Evolutionary conservation across 1,140 invertebrate genomes (phyloP), one percentile per base, ranked within the genome.

Genomic region (Forficula auricularia): DNA sequence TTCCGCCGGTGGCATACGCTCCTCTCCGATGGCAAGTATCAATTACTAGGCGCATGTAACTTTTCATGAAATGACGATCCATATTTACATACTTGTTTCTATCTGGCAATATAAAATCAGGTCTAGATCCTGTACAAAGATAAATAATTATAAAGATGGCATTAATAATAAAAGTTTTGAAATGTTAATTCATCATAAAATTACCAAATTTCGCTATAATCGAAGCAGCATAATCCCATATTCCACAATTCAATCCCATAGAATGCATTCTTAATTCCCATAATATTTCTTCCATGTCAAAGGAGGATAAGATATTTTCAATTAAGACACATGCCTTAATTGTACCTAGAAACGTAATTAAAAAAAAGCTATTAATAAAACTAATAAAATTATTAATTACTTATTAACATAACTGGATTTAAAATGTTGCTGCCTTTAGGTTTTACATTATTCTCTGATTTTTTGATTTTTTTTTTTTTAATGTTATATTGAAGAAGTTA

Each of bases 161-260:
- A 10, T 27, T 27, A 6, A 6, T 27, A 6, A 27, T 10, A 27
- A 27, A 27, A 27, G 4, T 27, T 27, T 27, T 6, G 10, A 27
- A 27, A 27, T 6, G n/a, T n/a, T n/a, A n/a, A n/a, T n/a, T n/a
- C n/a, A n/a, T n/a, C n/a, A n/a, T n/a, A 37, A 53, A 41, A 48
- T 60, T 60, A 68, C 72, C 72, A 63, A 77, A 75, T 60, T 76
- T 77, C 19, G 67, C 65, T 47, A 81, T 75, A 43, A 79, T 75
- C 6, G 75, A 79, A 4, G 77, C 77, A 44, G 72, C 70, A 53
- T 82, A 81, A 57, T 81, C 77, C 77, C 77, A 82, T 47, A 79
- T 77, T 3, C 78, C 77, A 62, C 77, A 81, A 52, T 80, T 82
- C 1, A 82, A 59, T 14, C 78, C 78, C 19, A 77, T 56, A 13